These are phyloP conservation scores for Drosophila biarmipes DNA, from an alignment of 1,140 invertebrate species.

Conservation along the genomic window DNA sequence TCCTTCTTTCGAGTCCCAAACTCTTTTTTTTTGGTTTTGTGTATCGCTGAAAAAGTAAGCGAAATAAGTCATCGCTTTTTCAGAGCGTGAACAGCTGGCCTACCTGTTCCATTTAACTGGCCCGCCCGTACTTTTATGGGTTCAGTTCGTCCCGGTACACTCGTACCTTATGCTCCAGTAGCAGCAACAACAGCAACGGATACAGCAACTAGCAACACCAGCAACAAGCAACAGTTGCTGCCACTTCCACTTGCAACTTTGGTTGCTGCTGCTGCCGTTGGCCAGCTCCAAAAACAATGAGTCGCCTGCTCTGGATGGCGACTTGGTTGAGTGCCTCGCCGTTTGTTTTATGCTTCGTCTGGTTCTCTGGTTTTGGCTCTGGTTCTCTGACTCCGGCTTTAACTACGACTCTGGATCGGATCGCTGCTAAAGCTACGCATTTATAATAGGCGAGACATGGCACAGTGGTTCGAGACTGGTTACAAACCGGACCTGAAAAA, in stretches of 20 bases:
- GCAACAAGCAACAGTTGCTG: conserved; percentile 58
- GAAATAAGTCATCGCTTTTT: conserved; percentile 70
- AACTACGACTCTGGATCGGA: conserved; percentile 30
- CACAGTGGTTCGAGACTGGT: conserved; percentile 42
- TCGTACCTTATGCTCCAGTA: conserved; percentile 72
- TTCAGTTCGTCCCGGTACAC: conserved; percentile 52
- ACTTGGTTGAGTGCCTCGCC: conserved; percentile 77
- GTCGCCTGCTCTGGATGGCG: conserved; percentile 48
- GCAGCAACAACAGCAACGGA: conserved; percentile 30
- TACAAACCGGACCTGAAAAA: too few relatives aligned
- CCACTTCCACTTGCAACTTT: conserved; percentile 38
- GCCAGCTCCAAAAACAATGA: conserved; percentile 61
- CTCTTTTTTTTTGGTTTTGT: conserved; percentile 4
- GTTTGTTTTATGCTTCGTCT: conserved; percentile 79
- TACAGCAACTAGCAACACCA: conserved; percentile 21
- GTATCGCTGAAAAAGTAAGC: conserved; percentile 29
- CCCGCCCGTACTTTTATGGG: conserved; percentile 78
- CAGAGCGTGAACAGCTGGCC: conserved; percentile 78
- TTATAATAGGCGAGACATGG: conserved; percentile 68
- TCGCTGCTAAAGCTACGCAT: conserved; percentile 66
- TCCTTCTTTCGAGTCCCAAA: conserved; percentile 14
- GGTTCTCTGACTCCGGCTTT: conserved; percentile 37
- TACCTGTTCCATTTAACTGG: conserved; percentile 79
- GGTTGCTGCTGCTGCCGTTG: conserved; percentile 34
- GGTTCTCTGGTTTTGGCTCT: conserved; percentile 50